Evolutionary conservation across 2,113 vertebrate species (phyloP), one percentile per base, ranked within the genome.

Genomic region (Dipodomys spectabilis): DNA sequence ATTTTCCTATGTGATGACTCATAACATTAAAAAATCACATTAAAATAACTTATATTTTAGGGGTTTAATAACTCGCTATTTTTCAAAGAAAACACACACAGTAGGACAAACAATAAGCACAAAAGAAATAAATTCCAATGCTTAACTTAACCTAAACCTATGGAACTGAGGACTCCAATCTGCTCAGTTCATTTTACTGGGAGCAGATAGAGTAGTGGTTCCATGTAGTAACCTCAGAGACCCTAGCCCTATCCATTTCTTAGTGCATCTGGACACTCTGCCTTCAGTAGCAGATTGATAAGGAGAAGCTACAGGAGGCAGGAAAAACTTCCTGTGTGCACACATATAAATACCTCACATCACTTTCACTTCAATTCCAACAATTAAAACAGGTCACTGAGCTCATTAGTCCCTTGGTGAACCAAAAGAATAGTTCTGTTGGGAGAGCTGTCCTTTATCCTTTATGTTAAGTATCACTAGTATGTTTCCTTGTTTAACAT

Each of bases 401-500:
- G 0, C 44, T 28, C 15, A 8, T 81, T 64, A n/a, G 22, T 82
- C 45, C 64, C 23, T 12, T 67, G 2, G 28, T 6, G 15, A 62
- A 10, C 18, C 5, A 4, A 68, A 84, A 71, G 4, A 35, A 16
- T 1, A 82, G 19, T 81, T 8, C 28, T 68, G 11, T 7, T 7
- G 83, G 7, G 28, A 86, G 23, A 83, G 0, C 23, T 83, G 15
- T 2, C 27, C 68, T 4, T 89, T 6, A 25, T 71, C 0, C 82
- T 77, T 77, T 27, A 75, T 28, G 39, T 71, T 32, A 86, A 86
- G 9, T 22, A 60, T 62, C 90, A 74, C 30, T 84, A 32, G 49
- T 84, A 23, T 75, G 16, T 82, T 73, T 64, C 25, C 71, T 22
- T 88, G n/a, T 65, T 94, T 93, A 72, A 19, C 45, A 86, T 82